Evolutionary conservation across 2,888 invertebrate genomes (phyloP).

Genomic region (Schrankia costaestrigalis): DNA sequence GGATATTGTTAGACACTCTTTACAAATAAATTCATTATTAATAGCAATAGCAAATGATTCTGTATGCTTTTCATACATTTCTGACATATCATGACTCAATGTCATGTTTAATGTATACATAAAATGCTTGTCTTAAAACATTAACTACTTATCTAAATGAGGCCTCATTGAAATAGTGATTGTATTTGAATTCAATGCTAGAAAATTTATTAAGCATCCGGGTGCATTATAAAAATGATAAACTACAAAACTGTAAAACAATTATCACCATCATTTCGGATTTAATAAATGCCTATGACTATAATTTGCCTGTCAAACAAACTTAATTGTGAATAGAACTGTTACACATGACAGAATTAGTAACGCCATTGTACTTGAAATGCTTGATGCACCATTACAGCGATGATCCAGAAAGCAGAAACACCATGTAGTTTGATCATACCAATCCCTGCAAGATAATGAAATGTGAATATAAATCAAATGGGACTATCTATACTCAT

Average conservation of each 20-base stretch:
- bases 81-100: too few relatives aligned
- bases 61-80: too few relatives aligned
- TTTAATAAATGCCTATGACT: conserved; percentile 2
- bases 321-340: conserved; percentile 38
- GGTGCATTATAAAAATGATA: not conserved
- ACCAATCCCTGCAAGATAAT: conserved; percentile 85
- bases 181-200: not conserved
- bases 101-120: too few relatives aligned
- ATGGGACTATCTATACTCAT: too few relatives aligned
- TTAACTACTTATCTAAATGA: not conserved
- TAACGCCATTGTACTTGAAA: conserved; percentile 49
- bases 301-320: conserved; percentile 41
- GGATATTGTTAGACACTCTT: too few relatives aligned
- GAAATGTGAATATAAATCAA: not conserved
- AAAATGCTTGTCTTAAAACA: not conserved
- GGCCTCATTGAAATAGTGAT: not conserved
- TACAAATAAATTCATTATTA: too few relatives aligned
- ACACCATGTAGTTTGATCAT: conserved; percentile 91
- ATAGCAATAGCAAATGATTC: too few relatives aligned
- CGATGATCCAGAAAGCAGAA: conserved; percentile 95
- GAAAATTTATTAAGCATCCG: not conserved
- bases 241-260: not conserved
- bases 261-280: not conserved
- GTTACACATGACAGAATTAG: conserved; percentile 43
- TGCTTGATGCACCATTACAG: conserved; percentile 83